Evolutionary conservation across 2,797 vertebrate species (phyloP).

Genomic region (Silurus lanzhouensis): DNA sequence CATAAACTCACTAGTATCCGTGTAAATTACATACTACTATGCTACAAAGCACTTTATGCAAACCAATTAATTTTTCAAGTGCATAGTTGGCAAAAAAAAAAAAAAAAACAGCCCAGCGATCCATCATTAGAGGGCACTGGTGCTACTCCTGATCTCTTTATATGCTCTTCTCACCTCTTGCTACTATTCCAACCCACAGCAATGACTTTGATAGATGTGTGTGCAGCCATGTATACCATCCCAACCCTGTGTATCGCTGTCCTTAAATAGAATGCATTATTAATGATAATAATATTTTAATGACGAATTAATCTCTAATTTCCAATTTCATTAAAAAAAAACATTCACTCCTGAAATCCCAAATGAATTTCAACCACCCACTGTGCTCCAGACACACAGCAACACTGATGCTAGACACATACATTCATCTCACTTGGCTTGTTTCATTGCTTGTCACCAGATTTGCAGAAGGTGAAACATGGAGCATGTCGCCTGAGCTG

Average conservation of each 20-base stretch:
- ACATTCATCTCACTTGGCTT: constrained; percentile 54
- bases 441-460: constrained; percentile 37
- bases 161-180: constrained; percentile 20
- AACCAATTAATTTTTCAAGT: constrained; percentile 33
- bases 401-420: constrained; percentile 48
- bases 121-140: constrained; percentile 45
- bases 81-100: constrained; percentile 24
- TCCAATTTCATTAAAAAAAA: background rate
- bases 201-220: constrained; percentile 38
- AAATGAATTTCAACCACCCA: constrained; percentile 15
- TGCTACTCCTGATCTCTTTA: constrained; percentile 14
- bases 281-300: constrained; percentile 19
- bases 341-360: background rate
- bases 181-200: constrained; percentile 3
- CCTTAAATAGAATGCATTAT: background rate
- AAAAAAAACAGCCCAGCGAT: constrained; percentile 5
- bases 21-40: background rate
- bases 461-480: constrained; percentile 51
- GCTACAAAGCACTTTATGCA: constrained; percentile 12
- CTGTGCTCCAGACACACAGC: constrained; percentile 37
- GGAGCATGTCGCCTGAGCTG: constrained; percentile 20
- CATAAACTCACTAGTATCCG: background rate
- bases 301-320: background rate
- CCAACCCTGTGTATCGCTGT: background rate
- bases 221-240: constrained; percentile 21